Evolutionary conservation across 2,113 vertebrate species (phyloP).

Genomic region (Thymallus thymallus): DNA sequence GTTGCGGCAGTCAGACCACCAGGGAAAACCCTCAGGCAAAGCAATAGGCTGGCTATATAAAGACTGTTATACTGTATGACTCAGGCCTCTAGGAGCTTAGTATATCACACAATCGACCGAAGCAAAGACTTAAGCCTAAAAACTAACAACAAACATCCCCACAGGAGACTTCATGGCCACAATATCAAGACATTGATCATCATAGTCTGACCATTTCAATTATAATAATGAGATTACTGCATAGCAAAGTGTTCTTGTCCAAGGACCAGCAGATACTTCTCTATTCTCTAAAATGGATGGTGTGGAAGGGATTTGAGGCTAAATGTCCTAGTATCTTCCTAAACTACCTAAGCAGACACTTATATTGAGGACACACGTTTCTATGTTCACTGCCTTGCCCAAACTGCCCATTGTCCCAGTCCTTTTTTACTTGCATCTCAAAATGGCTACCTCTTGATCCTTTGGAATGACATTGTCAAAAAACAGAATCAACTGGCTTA

Average conservation of each 20-base stretch:
- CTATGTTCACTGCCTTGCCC: not conserved
- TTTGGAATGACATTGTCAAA: too few relatives aligned
- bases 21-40: too few relatives aligned
- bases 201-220: slow-evolving; percentile 19
- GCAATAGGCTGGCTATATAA: too few relatives aligned
- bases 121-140: not conserved
- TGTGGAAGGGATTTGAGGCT: not conserved
- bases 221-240: slow-evolving; percentile 28
- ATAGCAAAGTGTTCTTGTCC: not conserved
- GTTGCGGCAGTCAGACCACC: too few relatives aligned
- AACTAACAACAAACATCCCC: not conserved
- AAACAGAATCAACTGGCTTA: slow-evolving; percentile 22
- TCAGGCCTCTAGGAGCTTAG: too few relatives aligned
- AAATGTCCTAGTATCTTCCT: not conserved
- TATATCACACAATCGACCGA: not conserved
- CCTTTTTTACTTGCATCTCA: too few relatives aligned
- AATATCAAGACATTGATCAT: slow-evolving; percentile 6
- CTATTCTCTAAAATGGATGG: not conserved
- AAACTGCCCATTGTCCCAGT: not conserved
- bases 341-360: too few relatives aligned
- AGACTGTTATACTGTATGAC: too few relatives aligned
- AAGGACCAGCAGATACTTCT: not conserved
- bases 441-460: too few relatives aligned
- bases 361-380: too few relatives aligned
- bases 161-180: slow-evolving; percentile 18